Evolutionary conservation across 53 echinoderm and acorn worm genomes (phyloP).

Genomic region (Henricia sp.): DNA sequence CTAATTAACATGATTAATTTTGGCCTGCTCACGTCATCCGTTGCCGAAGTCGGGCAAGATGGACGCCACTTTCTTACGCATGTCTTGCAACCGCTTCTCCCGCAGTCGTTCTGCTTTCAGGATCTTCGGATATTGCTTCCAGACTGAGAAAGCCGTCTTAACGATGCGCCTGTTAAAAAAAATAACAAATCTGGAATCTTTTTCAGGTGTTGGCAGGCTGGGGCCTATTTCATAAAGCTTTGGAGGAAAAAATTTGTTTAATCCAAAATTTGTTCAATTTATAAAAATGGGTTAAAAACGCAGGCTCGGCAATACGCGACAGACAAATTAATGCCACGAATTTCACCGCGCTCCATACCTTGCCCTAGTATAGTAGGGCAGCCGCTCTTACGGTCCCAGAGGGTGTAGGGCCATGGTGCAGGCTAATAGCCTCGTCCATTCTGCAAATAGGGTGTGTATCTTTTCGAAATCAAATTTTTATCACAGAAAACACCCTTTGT

Average conservation of each 20-base stretch:
- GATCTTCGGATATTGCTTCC: slow-evolving; percentile 83
- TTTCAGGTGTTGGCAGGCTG: neutral
- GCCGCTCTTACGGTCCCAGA: too few relatives aligned
- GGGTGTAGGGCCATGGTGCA: too few relatives aligned
- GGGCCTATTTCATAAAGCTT: neutral
- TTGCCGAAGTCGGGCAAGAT: slow-evolving; percentile 90
- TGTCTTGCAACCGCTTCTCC: slow-evolving; percentile 77
- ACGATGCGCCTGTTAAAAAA: slow-evolving; percentile 75
- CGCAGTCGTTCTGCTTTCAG: slow-evolving; percentile 76
- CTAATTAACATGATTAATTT: too few relatives aligned
- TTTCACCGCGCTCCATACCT: too few relatives aligned
- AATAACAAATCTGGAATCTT: neutral
- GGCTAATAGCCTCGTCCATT: too few relatives aligned
- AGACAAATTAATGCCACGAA: neutral
- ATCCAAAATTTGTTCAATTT: too few relatives aligned
- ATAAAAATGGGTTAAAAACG: neutral
- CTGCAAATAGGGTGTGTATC: too few relatives aligned
- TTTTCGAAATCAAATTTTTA: too few relatives aligned
- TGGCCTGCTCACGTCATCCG: slow-evolving; percentile 3
- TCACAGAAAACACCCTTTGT: too few relatives aligned
- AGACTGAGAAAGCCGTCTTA: slow-evolving; percentile 72
- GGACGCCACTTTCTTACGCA: slow-evolving; percentile 92
- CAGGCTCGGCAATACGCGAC: neutral
- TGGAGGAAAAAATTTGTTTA: neutral
- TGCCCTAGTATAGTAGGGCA: too few relatives aligned